Evolutionary conservation across 2,888 invertebrate genomes (phyloP).

Genomic region (Spodoptera picta): DNA sequence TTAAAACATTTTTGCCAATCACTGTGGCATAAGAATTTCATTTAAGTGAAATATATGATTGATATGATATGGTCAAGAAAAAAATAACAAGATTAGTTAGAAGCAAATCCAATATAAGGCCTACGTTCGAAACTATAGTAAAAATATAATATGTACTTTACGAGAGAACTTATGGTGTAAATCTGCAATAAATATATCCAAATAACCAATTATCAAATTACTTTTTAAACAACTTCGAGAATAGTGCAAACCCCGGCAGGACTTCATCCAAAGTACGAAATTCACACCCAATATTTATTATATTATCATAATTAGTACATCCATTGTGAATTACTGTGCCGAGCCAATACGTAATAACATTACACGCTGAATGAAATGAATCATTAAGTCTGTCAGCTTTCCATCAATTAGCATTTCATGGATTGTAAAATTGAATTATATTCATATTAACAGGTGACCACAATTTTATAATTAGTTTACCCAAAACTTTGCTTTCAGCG

Average conservation of each 20-base stretch:
- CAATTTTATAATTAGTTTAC: constrained; percentile 53
- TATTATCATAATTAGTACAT: constrained; percentile 42
- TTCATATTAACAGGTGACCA: constrained; percentile 45
- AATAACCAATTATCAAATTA: too few species aligned
- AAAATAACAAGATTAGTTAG: too few species aligned
- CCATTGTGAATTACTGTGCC: constrained; percentile 52
- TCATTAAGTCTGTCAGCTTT: constrained; percentile 69
- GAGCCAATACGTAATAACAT: constrained; percentile 67
- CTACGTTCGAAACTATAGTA: too few species aligned
- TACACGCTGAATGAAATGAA: constrained; percentile 71
- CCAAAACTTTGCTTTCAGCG: constrained; percentile 41
- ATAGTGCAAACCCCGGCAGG: not conserved
- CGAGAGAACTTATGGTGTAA: not conserved
- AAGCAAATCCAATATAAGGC: too few species aligned
- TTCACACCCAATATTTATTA: constrained; percentile 35
- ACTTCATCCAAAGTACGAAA: constrained; percentile 4
- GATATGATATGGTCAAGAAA: too few species aligned
- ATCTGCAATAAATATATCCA: not conserved
- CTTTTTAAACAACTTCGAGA: too few species aligned
- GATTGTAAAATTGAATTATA: constrained; percentile 51
- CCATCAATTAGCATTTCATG: constrained; percentile 72
- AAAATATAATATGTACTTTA: not conserved
- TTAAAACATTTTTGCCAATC: not conserved
- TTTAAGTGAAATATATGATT: not conserved
- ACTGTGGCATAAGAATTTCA: not conserved